phyloP scores from a whole-genome alignment of 1,140 invertebrate genomes.

The Magallana angulata region DNA sequence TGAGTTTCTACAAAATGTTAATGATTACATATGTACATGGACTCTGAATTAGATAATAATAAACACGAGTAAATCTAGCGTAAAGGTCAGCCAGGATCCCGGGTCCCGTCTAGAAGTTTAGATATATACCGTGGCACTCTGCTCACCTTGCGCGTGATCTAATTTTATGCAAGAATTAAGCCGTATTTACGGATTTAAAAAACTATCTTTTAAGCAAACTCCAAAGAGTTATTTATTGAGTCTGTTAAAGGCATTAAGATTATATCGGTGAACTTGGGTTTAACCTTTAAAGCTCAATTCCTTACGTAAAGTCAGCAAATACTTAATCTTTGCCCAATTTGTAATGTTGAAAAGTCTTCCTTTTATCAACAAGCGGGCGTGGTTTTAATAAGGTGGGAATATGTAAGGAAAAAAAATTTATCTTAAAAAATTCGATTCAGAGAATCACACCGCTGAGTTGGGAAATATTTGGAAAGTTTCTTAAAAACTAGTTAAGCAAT shows the following conservation, averaged over 20 bases:
- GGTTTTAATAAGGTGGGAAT: too few species aligned
- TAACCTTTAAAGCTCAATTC: background rate
- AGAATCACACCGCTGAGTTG: background rate
- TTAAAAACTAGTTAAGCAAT: background rate
- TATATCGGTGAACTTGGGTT: slow-evolving; percentile 8
- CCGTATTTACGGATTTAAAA: slow-evolving; percentile 23
- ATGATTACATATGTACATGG: too few species aligned
- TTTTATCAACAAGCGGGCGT: too few species aligned
- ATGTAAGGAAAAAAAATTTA: too few species aligned
- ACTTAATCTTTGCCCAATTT: background rate
- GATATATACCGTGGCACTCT: background rate
- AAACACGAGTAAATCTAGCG: too few species aligned
- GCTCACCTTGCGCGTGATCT: background rate
- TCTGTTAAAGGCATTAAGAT: slow-evolving; percentile 27
- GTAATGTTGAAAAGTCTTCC: too few species aligned
- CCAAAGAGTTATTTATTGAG: background rate
- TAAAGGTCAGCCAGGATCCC: too few species aligned
- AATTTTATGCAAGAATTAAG: slow-evolving; percentile 29
- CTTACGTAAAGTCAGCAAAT: slow-evolving; percentile 4
- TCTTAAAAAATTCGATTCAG: too few species aligned
- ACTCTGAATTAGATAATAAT: too few species aligned
- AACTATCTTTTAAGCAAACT: slow-evolving; percentile 13
- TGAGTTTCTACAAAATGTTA: too few species aligned
- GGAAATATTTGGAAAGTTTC: background rate
- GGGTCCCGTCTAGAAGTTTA: too few species aligned